A percentile compares a stretch with the other conserved stretches of the same genome.
These are phyloP conservation scores for Cotesia typhae DNA, from an alignment of 1,140 invertebrate species.

Conservation along the genomic window DNA sequence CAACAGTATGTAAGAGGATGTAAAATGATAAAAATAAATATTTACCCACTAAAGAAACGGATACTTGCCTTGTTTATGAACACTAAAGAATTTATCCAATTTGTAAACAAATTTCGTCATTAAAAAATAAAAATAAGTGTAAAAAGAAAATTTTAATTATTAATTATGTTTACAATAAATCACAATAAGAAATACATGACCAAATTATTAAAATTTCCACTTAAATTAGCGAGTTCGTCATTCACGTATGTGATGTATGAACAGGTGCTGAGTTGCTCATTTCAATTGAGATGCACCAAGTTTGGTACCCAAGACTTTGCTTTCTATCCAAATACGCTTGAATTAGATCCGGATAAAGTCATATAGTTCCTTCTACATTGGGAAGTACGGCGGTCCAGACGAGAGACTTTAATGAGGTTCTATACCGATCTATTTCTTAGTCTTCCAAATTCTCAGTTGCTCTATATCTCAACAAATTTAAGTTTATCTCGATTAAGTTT, in stretches of 20 bases:
- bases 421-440: slow-evolving; percentile 23
- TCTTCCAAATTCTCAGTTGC: neutral
- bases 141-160: too few species aligned
- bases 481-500: neutral
- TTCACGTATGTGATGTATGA: neutral
- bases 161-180: too few species aligned
- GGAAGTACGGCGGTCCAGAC: slow-evolving; percentile 25
- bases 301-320: neutral
- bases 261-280: slow-evolving; percentile 13
- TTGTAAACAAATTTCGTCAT: too few species aligned
- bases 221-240: neutral
- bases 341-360: slow-evolving; percentile 29
- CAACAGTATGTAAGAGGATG: too few species aligned
- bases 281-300: slow-evolving; percentile 12
- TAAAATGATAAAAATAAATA: too few species aligned
- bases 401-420: slow-evolving; percentile 36
- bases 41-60: too few species aligned
- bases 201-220: neutral
- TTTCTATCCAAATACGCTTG: neutral
- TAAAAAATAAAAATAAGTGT: too few species aligned
- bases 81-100: too few species aligned
- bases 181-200: too few species aligned
- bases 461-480: neutral
- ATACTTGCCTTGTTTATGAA: too few species aligned
- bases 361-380: slow-evolving; percentile 1